Conservation (phyloP, 2,797 vertebrate species). For the Sebastes nivosus region DNA sequence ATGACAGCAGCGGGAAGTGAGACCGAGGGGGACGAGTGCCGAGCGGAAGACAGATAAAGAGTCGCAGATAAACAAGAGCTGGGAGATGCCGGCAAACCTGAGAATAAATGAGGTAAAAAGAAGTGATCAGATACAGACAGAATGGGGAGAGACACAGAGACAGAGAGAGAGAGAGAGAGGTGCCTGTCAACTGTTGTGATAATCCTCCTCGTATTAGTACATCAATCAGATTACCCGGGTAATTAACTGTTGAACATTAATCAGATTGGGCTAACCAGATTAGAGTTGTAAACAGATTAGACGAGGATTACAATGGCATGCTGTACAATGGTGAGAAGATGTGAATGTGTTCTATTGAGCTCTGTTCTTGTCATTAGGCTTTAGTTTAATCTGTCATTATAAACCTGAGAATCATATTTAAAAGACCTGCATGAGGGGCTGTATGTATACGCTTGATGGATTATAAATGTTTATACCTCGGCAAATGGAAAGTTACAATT, state of each 20-base stretch:
- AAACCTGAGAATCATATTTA: not conserved
- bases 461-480: not conserved
- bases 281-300: constrained; percentile 68
- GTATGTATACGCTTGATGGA: not conserved
- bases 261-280: constrained; percentile 68
- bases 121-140: constrained; percentile 1
- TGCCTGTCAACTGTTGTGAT: constrained; percentile 45
- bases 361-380: not conserved
- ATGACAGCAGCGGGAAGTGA: constrained; percentile 46
- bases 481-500: not conserved
- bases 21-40: constrained; percentile 22
- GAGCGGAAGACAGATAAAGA: constrained; percentile 48
- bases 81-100: constrained; percentile 14
- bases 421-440: not conserved
- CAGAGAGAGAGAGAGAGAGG: constrained; percentile 22
- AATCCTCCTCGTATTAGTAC: constrained; percentile 57
- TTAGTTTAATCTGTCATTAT: not conserved
- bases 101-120: constrained; percentile 24
- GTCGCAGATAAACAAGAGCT: constrained; percentile 25
- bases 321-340: constrained; percentile 6
- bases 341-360: constrained; percentile 2
- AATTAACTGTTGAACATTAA: constrained; percentile 66
- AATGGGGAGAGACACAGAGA: not conserved
- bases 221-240: constrained; percentile 59
- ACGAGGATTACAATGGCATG: constrained; percentile 43